Evolutionary conservation across 2,113 vertebrate species (phyloP).

Genomic region (Anolis carolinensis): DNA sequence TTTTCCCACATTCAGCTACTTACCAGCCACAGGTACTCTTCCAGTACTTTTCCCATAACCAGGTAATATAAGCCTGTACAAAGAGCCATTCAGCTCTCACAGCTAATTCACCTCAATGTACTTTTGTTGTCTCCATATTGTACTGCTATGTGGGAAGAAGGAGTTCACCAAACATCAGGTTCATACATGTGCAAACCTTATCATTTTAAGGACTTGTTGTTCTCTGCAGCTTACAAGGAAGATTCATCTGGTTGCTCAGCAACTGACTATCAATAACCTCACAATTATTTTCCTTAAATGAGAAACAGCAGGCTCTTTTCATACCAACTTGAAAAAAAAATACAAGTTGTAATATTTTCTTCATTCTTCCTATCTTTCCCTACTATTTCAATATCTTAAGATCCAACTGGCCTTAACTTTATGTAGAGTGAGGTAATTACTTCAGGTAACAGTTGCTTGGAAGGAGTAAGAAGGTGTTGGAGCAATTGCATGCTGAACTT

Average conservation of each 20-base stretch:
- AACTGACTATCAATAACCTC: neutral
- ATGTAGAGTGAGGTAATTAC: too few species aligned
- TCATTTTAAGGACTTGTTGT: neutral
- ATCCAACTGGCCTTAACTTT: too few species aligned
- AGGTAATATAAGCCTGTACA: neutral
- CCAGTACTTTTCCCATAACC: too few species aligned
- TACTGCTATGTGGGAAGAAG: neutral
- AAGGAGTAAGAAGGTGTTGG: too few species aligned
- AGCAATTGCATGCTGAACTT: too few species aligned
- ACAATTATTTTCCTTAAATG: neutral
- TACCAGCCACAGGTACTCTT: too few species aligned
- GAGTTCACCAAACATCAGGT: neutral
- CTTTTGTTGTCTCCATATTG: neutral
- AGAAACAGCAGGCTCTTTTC: neutral
- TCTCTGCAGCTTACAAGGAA: neutral
- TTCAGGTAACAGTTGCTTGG: too few species aligned
- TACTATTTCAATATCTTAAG: neutral
- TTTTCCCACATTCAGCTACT: too few species aligned
- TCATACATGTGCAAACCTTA: neutral
- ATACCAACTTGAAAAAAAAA: neutral
- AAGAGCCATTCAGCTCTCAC: neutral
- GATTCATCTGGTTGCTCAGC: neutral
- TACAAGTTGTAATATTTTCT: neutral
- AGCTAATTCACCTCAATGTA: neutral
- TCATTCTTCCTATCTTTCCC: neutral